phyloP scores from a whole-genome alignment of 2,888 invertebrate genomes.

The Hololepta plana region DNA sequence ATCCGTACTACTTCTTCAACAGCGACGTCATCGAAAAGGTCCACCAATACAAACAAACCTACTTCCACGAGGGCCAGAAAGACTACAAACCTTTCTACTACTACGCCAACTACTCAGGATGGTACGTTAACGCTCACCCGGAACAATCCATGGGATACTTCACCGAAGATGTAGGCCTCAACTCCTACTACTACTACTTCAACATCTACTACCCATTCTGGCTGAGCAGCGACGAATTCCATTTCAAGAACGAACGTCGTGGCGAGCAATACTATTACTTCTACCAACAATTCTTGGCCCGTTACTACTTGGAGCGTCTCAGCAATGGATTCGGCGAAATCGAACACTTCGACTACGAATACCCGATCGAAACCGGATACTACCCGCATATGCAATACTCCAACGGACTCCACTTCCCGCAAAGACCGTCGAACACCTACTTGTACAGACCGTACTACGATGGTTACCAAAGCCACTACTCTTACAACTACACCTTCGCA shows the following conservation, averaged over 20 bases:
- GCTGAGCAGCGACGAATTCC: constrained; percentile 36
- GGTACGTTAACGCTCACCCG: constrained; percentile 33
- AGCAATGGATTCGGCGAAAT: constrained; percentile 52
- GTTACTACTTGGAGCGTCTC: constrained; percentile 59
- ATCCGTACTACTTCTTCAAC: constrained; percentile 52
- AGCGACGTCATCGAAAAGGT: constrained; percentile 35
- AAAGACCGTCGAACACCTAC: constrained; percentile 30
- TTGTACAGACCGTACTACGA: constrained; percentile 15
- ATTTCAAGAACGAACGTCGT: constrained; percentile 35
- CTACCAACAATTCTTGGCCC: constrained; percentile 48
- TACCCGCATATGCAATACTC: constrained; percentile 41
- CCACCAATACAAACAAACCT: constrained; percentile 6
- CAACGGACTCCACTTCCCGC: constrained; percentile 40
- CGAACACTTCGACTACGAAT: constrained; percentile 33
- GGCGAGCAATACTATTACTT: constrained; percentile 46
- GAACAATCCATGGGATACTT: constrained; percentile 46
- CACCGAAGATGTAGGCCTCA: constrained; percentile 53
- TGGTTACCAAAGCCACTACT: constrained; percentile 16
- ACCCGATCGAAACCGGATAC: constrained; percentile 38
- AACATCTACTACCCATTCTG: constrained; percentile 45
- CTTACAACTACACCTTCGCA: constrained; percentile 24
- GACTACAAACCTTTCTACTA: constrained; percentile 32
- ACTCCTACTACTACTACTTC: constrained; percentile 42
- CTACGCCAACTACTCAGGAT: constrained; percentile 41
- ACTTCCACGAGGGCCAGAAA: constrained; percentile 7